Evolutionary conservation across 2,113 vertebrate genomes (phyloP).

Genomic region (Scomber scombrus): DNA sequence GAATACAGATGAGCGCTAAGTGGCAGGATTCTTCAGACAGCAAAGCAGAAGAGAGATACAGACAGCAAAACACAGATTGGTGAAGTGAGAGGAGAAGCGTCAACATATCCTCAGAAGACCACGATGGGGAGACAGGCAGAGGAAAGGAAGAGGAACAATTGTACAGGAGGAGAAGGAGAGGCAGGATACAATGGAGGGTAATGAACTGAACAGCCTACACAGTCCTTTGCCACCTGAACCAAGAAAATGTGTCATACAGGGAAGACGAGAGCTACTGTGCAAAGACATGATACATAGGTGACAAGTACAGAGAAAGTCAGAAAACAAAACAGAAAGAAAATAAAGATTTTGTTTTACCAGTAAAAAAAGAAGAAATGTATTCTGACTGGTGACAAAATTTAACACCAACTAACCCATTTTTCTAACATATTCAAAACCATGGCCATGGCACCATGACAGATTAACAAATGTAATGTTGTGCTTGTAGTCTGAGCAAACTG

Average conservation of each 20-base stretch:
- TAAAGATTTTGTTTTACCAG: background rate
- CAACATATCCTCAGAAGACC: constrained; percentile 24
- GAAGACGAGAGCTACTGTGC: background rate
- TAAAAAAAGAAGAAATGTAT: background rate
- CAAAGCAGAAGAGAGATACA: background rate
- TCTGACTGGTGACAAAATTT: background rate
- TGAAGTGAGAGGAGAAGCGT: constrained; percentile 49
- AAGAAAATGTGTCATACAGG: constrained; percentile 5
- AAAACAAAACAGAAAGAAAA: background rate
- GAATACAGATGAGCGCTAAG: constrained; percentile 69
- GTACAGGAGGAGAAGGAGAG: constrained; percentile 5
- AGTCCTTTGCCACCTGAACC: constrained; percentile 34
- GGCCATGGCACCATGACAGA: background rate
- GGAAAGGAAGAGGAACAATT: background rate
- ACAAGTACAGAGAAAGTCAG: background rate
- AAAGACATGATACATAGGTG: background rate
- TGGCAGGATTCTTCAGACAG: constrained; percentile 36
- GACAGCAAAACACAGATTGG: constrained; percentile 31
- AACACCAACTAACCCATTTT: background rate
- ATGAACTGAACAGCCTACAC: constrained; percentile 37
- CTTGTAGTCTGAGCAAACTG: background rate
- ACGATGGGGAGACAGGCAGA: constrained; percentile 9
- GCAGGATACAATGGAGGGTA: background rate
- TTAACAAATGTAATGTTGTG: background rate
- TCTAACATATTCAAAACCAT: background rate